Percentiles rank a stretch among this genome's conserved stretches.
These are phyloP conservation scores for Taenioides sp. DNA, from an alignment of 2,797 vertebrate genomes.

Conservation along the genomic window DNA sequence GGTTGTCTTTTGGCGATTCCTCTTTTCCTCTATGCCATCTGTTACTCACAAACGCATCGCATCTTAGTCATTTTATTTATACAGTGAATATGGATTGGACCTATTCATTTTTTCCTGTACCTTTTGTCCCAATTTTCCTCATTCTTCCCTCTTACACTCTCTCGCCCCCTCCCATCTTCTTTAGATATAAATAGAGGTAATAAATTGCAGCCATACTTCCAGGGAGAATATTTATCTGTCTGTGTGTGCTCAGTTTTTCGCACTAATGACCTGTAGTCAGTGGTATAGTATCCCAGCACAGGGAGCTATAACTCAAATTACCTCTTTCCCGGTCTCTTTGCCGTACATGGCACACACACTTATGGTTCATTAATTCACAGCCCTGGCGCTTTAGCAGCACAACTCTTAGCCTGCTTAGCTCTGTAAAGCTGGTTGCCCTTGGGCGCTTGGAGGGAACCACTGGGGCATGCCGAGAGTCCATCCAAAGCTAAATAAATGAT, in stretches of 20 bases:
- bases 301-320: conserved; percentile 25
- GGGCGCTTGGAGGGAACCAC: conserved; percentile 23
- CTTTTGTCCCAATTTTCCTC: conserved; percentile 39
- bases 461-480: not conserved
- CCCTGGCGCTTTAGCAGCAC: conserved; percentile 26
- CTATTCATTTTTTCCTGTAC: not conserved
- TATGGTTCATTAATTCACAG: conserved; percentile 39
- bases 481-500: conserved; percentile 28
- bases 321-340: not conserved
- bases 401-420: conserved; percentile 27
- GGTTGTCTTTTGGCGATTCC: conserved; percentile 14
- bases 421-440: conserved; percentile 33
- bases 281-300: conserved; percentile 30
- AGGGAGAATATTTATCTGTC: conserved; percentile 37
- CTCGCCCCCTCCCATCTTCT: conserved; percentile 19
- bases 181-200: conserved; percentile 63
- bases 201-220: conserved; percentile 42
- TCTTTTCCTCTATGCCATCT: conserved; percentile 5
- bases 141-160: conserved; percentile 20
- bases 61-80: not conserved
- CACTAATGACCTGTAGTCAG: conserved; percentile 38
- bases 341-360: conserved; percentile 23
- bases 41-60: conserved; percentile 2
- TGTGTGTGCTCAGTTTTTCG: conserved; percentile 35
- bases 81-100: not conserved